phyloP scores from a whole-genome alignment of 2,797 vertebrate species.

The Choloepus didactylus region DNA sequence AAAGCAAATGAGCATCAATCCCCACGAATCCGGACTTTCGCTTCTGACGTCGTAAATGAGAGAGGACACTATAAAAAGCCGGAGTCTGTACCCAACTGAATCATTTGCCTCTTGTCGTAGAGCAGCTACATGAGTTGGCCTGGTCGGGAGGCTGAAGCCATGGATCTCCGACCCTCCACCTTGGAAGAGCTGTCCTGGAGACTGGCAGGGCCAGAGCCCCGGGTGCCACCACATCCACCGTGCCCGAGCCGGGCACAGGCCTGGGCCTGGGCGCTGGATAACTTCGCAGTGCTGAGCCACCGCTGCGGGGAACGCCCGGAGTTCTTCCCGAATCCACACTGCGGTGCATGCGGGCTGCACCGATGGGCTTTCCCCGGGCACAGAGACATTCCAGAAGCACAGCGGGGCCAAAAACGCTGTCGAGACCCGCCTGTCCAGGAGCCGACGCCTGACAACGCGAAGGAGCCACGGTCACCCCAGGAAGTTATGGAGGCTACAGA shows the following conservation, averaged over 20 bases:
- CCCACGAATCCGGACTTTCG: background rate
- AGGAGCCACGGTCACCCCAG: too few relatives aligned
- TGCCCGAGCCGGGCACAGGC: background rate
- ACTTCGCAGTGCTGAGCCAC: background rate
- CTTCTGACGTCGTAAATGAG: fast-evolving
- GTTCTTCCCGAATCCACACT: too few relatives aligned
- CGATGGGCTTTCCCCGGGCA: fast-evolving
- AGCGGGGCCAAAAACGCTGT: background rate
- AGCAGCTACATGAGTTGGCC: background rate
- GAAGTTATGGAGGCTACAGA: background rate
- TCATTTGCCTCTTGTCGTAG: background rate
- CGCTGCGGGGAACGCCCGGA: background rate
- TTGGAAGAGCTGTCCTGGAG: background rate
- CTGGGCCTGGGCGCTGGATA: background rate
- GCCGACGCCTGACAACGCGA: too few relatives aligned
- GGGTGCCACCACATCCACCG: too few relatives aligned
- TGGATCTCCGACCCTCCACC: fast-evolving
- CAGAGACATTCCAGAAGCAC: fast-evolving
- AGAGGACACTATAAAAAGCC: background rate
- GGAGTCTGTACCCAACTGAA: too few relatives aligned
- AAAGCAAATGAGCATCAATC: background rate
- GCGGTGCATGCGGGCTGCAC: fast-evolving
- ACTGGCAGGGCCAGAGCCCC: background rate
- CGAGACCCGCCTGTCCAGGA: background rate
- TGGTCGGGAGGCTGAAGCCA: background rate